A percentile compares a stretch with the other conserved stretches of the same genome.
These are phyloP conservation scores for Pongo pygmaeus DNA, from an alignment of 2,113 vertebrate genomes.

Conservation along the genomic window DNA sequence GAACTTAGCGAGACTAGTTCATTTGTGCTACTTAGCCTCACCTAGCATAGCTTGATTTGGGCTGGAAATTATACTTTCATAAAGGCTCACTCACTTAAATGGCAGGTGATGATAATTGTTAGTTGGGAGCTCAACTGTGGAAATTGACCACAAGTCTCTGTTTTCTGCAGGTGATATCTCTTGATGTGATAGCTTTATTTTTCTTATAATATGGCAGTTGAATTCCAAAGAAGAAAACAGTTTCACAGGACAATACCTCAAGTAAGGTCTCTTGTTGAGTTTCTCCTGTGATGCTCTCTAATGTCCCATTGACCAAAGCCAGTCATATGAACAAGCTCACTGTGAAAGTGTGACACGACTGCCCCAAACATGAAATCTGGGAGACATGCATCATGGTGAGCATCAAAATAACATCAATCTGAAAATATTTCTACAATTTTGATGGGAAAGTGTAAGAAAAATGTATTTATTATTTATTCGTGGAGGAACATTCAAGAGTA, in stretches of 20 bases:
- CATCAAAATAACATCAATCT: not conserved
- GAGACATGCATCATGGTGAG: not conserved
- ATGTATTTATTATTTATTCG: not conserved
- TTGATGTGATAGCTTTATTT: not conserved
- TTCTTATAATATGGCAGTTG: not conserved
- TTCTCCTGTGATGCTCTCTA: not conserved
- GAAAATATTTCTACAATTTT: not conserved
- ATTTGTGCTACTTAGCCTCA: not conserved
- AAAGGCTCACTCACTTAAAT: not conserved
- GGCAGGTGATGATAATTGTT: not conserved
- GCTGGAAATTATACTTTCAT: not conserved
- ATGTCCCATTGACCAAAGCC: not conserved
- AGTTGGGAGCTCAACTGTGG: not conserved
- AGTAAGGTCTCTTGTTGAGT: not conserved
- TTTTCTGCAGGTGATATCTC: not conserved
- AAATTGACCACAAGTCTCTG: not conserved
- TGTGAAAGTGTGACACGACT: not conserved
- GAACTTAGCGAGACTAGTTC: not conserved
- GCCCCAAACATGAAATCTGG: not conserved
- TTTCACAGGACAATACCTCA: not conserved
- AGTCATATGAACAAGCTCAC: no score
- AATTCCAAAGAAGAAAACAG: not conserved
- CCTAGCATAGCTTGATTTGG: not conserved
- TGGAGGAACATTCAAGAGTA: not conserved
- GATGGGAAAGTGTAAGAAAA: not conserved